Evolutionary conservation across 2,797 vertebrate genomes (phyloP).

Genomic region (Sorex maritimensis): DNA sequence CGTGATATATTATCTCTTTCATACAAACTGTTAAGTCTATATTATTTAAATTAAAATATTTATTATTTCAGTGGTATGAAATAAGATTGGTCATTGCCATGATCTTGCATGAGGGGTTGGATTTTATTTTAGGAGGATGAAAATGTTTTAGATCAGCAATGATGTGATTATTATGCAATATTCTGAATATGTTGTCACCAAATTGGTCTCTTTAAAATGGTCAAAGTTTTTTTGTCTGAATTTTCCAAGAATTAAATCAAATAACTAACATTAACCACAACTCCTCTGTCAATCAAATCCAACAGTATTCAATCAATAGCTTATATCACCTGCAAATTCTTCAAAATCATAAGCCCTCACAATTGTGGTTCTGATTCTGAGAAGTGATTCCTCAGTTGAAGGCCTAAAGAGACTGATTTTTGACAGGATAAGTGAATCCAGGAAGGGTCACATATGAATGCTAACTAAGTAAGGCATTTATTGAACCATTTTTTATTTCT

Average conservation of each 20-base stretch:
- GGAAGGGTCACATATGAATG: background rate
- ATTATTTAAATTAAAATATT: background rate
- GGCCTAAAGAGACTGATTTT: background rate
- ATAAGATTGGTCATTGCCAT: background rate
- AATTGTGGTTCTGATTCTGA: background rate
- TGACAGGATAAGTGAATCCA: background rate
- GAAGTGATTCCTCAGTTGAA: conserved; percentile 1
- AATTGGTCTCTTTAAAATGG: conserved; percentile 12
- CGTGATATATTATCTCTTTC: background rate
- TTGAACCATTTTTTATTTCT: background rate
- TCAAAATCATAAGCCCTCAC: background rate
- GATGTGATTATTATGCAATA: background rate
- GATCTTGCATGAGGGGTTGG: background rate
- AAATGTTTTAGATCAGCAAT: background rate
- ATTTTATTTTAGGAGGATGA: conserved; percentile 20
- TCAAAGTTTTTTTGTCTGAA: background rate
- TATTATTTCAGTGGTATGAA: background rate
- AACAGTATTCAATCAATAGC: background rate
- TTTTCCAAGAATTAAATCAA: conserved; percentile 9
- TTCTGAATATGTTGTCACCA: background rate
- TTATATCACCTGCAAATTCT: background rate
- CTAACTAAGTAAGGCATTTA: conserved; percentile 39
- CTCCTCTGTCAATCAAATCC: background rate
- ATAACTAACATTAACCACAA: background rate
- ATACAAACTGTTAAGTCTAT: background rate